Evolutionary conservation across 2,888 invertebrate species (phyloP).

Genomic region (Oithona nana): DNA sequence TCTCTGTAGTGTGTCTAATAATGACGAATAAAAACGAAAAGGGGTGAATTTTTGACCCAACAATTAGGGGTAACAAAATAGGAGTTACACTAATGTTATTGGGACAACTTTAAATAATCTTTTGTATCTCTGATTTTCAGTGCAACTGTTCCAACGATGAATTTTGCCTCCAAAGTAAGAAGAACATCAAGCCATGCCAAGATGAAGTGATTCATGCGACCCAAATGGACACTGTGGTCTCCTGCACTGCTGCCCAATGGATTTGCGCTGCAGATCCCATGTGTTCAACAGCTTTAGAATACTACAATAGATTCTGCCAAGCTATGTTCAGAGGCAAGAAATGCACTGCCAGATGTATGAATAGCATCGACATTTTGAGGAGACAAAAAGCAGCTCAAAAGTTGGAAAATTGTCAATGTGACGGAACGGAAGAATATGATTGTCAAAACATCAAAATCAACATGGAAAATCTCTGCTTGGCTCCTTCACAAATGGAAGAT

Average conservation of each 20-base stretch:
- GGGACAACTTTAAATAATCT: too few species aligned
- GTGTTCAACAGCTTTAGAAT: constrained; percentile 53
- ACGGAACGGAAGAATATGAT: constrained; percentile 53
- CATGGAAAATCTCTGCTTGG: constrained; percentile 45
- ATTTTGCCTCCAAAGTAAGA: constrained; percentile 1
- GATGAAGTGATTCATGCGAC: constrained; percentile 3
- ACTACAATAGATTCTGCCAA: constrained; percentile 51
- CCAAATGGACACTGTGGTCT: constrained; percentile 45
- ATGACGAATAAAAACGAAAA: too few species aligned
- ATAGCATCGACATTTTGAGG: constrained; percentile 53
- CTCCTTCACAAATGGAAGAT: too few species aligned
- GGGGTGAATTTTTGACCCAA: too few species aligned
- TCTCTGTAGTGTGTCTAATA: too few species aligned
- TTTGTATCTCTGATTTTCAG: constrained; percentile 1
- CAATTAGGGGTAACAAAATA: too few species aligned
- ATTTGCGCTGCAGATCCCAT: constrained; percentile 59
- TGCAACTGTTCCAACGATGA: constrained; percentile 1
- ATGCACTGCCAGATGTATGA: constrained; percentile 55
- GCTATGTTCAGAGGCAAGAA: constrained; percentile 52
- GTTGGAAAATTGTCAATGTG: constrained; percentile 52
- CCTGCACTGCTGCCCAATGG: constrained; percentile 55
- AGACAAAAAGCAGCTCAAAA: constrained; percentile 57
- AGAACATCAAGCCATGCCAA: background rate
- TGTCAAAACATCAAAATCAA: constrained; percentile 51
- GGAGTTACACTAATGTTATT: too few species aligned